phyloP scores from a whole-genome alignment of 2,797 vertebrate genomes.

The Chelonia mydas region DNA sequence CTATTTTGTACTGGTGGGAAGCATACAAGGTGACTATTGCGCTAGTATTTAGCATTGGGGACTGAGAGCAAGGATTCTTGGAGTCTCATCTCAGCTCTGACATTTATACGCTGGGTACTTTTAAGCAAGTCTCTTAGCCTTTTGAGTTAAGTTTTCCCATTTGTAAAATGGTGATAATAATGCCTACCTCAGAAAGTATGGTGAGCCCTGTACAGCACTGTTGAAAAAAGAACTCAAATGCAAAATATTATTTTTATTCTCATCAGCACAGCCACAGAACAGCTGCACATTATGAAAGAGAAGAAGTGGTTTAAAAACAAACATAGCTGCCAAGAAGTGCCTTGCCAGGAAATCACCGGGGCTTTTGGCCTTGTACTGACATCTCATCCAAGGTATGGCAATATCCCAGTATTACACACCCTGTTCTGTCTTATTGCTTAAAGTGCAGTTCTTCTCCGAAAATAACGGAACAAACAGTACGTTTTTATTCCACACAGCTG shows the following conservation, averaged over 20 bases:
- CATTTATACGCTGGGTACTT: background rate
- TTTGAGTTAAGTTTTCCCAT: background rate
- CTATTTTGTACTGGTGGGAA: too few relatives aligned
- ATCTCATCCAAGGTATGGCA: constrained; percentile 3
- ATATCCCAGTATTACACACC: constrained; percentile 5
- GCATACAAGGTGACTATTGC: background rate
- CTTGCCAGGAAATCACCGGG: constrained; percentile 44
- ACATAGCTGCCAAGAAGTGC: constrained; percentile 25
- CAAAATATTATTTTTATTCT: background rate
- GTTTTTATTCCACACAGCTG: accelerated
- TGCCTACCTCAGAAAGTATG: background rate
- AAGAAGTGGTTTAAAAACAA: constrained; percentile 31
- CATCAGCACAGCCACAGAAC: background rate
- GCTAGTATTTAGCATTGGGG: background rate
- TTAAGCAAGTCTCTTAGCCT: background rate
- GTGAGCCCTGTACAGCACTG: background rate
- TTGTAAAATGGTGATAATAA: background rate
- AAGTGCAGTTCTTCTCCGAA: background rate
- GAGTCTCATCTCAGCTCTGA: background rate
- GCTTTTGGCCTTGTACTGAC: constrained; percentile 41
- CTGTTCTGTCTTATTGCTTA: background rate
- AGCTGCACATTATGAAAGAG: constrained; percentile 5
- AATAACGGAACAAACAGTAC: background rate
- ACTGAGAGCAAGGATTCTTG: background rate
- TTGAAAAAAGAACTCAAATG: background rate